phyloP scores from a whole-genome alignment of 2,888 invertebrate species.

The Parnassius mnemosyne region DNA sequence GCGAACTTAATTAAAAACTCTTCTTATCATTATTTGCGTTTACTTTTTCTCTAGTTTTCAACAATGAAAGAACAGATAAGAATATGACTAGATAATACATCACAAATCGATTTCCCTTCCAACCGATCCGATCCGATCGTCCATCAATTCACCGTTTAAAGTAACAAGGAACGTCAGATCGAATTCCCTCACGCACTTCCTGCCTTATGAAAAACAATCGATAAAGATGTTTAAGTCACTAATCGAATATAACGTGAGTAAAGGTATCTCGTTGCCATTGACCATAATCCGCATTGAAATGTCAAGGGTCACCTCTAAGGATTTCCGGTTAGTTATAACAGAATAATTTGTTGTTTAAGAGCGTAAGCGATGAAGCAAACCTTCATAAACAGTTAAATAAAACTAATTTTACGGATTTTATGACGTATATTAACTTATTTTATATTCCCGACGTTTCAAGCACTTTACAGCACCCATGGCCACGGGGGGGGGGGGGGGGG shows the following conservation, averaged over 20 bases:
- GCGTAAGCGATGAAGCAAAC: slow-evolving; percentile 1
- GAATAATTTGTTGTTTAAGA: slow-evolving; percentile 2
- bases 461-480: too few relatives aligned
- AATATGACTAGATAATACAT: slow-evolving; percentile 1
- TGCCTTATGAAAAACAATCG: slow-evolving; percentile 38
- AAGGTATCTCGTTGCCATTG: slow-evolving; percentile 42
- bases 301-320: slow-evolving; percentile 57
- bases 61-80: not conserved
- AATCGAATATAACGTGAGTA: slow-evolving; percentile 26
- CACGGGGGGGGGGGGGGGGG: too few relatives aligned
- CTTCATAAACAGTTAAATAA: not conserved
- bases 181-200: slow-evolving; percentile 74
- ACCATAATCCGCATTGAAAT: slow-evolving; percentile 54
- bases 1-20: too few relatives aligned
- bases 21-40: too few relatives aligned
- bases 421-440: too few relatives aligned
- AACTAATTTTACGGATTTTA: too few relatives aligned
- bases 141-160: slow-evolving; percentile 24
- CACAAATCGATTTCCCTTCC: slow-evolving; percentile 3
- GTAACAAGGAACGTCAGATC: slow-evolving; percentile 41
- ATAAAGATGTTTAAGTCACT: slow-evolving; percentile 28
- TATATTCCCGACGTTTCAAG: too few relatives aligned
- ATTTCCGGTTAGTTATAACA: slow-evolving; percentile 46
- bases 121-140: slow-evolving; percentile 30
- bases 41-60: too few relatives aligned